These are phyloP conservation scores for Caradrina kadenii DNA, from an alignment of 2,888 invertebrate genomes.

Conservation along the genomic window DNA sequence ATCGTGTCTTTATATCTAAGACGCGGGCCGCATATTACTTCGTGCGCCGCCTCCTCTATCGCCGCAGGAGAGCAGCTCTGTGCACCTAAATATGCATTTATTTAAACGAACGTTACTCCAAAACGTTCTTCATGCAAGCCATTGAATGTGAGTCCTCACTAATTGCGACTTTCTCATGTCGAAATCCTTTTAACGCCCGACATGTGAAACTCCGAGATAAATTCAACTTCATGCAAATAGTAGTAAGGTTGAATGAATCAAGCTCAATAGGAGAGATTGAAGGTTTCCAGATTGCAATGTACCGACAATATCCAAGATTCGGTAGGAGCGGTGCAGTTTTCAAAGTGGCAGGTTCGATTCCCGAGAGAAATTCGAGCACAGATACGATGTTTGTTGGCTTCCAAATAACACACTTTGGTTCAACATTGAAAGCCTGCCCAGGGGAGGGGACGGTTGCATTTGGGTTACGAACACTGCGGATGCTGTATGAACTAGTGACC, in stretches of 20 bases:
- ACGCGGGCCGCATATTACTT: conserved; percentile 48
- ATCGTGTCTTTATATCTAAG: conserved; percentile 45
- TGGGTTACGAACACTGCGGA: conserved; percentile 21
- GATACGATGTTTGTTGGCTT: conserved; percentile 54
- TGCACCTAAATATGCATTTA: conserved; percentile 36
- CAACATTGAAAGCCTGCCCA: conserved; percentile 56
- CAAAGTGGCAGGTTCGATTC: conserved; percentile 61
- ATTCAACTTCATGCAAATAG: background rate
- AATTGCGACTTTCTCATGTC: conserved; percentile 46
- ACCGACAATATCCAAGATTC: conserved; percentile 55
- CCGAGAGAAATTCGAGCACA: conserved; percentile 58
- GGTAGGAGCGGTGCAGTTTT: conserved; percentile 48
- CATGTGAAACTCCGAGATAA: background rate
- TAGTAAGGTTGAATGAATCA: background rate
- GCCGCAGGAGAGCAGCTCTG: conserved; percentile 9
- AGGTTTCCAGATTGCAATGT: conserved; percentile 34
- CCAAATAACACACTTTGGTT: conserved; percentile 55
- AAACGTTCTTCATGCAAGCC: conserved; percentile 35
- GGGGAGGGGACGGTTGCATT: conserved; percentile 46
- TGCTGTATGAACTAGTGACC: conserved; percentile 1
- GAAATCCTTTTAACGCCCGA: conserved; percentile 7
- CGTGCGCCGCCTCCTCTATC: background rate
- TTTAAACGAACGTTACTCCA: conserved; percentile 9
- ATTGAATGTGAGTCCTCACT: conserved; percentile 33
- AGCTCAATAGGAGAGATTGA: background rate